Evolutionary conservation across 2,113 vertebrate genomes (phyloP).

Genomic region (Colaptes auratus): DNA sequence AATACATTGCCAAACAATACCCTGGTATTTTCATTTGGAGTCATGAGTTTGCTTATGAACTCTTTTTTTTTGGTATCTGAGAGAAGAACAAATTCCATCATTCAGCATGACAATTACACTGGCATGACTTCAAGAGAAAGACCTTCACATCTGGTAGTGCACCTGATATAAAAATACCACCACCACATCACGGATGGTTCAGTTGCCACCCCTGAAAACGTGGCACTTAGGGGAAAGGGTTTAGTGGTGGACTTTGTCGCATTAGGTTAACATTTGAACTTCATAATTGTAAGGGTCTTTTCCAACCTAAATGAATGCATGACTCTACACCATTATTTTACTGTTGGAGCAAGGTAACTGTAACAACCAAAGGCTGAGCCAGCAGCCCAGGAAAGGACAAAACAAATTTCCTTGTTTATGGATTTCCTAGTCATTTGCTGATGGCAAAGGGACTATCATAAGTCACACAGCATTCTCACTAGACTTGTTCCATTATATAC

Average conservation of each 20-base stretch:
- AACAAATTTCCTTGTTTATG: background rate
- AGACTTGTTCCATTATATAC: background rate
- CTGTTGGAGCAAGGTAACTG: background rate
- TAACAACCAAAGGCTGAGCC: background rate
- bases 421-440: background rate
- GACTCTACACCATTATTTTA: background rate
- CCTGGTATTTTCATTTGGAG: background rate
- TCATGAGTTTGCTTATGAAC: too few species aligned
- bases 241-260: background rate
- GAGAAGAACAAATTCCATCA: background rate
- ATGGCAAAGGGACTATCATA: background rate
- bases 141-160: background rate
- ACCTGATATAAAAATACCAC: background rate
- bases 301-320: background rate
- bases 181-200: background rate
- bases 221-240: too few species aligned
- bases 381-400: background rate
- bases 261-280: background rate
- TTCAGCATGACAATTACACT: background rate
- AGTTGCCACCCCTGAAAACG: background rate
- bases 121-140: background rate
- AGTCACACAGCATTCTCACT: background rate
- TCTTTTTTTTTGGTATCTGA: background rate
- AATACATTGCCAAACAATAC: background rate
- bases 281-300: background rate